Evolutionary conservation across 2,113 vertebrate genomes (phyloP).

Genomic region (Dunckerocampus dactyliophorus): DNA sequence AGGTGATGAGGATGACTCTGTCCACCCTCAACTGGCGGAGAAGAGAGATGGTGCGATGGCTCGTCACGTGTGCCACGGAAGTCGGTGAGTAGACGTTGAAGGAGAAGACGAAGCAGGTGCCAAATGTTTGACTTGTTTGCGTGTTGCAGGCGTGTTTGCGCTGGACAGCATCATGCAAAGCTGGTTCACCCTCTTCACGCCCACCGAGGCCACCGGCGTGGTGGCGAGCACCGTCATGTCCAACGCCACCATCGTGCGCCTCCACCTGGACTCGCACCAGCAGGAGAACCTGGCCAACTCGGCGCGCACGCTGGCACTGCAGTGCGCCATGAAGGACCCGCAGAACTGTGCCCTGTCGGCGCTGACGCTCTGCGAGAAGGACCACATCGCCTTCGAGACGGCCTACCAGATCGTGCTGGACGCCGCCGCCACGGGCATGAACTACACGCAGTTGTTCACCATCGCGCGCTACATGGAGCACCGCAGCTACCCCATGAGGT

Average conservation of each 20-base stretch:
- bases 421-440: constrained; percentile 91
- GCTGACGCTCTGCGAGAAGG: constrained; percentile 96
- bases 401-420: constrained; percentile 98
- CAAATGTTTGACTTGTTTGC: too few relatives aligned
- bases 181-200: constrained; percentile 98
- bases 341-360: constrained; percentile 96
- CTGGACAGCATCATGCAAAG: constrained; percentile 97
- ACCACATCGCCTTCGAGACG: constrained; percentile 98
- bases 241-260: constrained; percentile 91
- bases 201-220: constrained; percentile 95
- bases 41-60: constrained; percentile 98
- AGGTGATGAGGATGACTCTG: constrained; percentile 99
- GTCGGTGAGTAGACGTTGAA: constrained; percentile 80
- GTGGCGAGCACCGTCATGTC: constrained; percentile 94
- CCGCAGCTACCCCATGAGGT: constrained; percentile 91
- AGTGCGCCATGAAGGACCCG: constrained; percentile 98
- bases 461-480: constrained; percentile 99
- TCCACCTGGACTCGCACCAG: constrained; percentile 94
- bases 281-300: constrained; percentile 94
- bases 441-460: constrained; percentile 95
- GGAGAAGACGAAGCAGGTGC: background rate
- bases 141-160: constrained; percentile 80
- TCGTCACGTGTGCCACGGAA: constrained; percentile 98
- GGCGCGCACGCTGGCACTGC: constrained; percentile 90
- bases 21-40: constrained; percentile 97